Base-by-base conservation (phyloP, 2,797 vertebrate genomes). In the Hyperoplus lanceolatus region DNA sequence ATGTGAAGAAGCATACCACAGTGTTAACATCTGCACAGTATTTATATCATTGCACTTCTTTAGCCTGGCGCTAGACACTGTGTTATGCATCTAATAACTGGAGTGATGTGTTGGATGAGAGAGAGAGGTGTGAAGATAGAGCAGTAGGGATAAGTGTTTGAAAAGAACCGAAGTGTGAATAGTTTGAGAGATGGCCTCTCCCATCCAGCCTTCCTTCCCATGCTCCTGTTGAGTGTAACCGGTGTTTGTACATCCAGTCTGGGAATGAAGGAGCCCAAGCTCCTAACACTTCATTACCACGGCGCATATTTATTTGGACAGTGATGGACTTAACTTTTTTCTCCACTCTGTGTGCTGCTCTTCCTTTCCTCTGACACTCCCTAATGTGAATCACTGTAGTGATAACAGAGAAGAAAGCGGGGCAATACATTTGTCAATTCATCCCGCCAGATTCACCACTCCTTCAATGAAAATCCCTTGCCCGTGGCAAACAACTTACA, bases 301-400 rank as follows among this genome's bases (percentile, higher is more conserved):
- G 3, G 60, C 64, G 3, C 62, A 49, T 59, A 79, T 87, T 85
- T 81, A 86, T 83, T 80, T 85, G 61, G 72, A 83, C 65, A 71
- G 61, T 59, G 64, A 56, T 83, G 46, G 75, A 85, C 85, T 86
- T 82, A 65, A 79, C 45, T 74, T 66, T 63, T 49, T n/a, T 43
- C 63, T 57, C 60, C n/a, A 1, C 56, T 65, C 43, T 49, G 4
- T 3, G 0, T 5, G 36, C 51, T 29, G 29, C 1, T 51, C 73
- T 36, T 21, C 69, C 39, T 15, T 39, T 53, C 16, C 50, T 74
- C 53, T 6, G 42, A 66, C 64, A 29, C 45, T 6, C 45, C 53
- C 8, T 48, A 16, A 58, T 68, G 62, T 86, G 85, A 75, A 83
- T 87, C 65, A 85, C 70, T 70, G 46, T 58, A 84, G 67, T 36